A percentile compares a stretch with the other conserved stretches of the same genome.
These are phyloP conservation scores for Vicugna pacos DNA, from an alignment of 2,113 vertebrate genomes.

Conservation along the genomic window DNA sequence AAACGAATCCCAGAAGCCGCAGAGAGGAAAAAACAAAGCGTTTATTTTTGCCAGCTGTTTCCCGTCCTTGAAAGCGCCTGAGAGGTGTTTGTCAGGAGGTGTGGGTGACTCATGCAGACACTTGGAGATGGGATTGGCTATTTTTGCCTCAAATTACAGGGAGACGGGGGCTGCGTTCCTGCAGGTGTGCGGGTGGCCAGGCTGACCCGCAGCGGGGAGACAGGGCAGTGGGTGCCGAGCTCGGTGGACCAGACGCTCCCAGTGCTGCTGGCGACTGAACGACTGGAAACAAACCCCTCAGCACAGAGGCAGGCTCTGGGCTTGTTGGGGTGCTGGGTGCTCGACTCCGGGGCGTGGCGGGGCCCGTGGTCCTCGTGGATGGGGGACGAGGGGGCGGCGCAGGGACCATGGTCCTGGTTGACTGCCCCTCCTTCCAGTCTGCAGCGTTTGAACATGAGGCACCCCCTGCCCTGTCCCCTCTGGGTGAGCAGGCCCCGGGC, in stretches of 20 bases:
- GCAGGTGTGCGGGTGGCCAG: not conserved
- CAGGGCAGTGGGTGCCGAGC: not conserved
- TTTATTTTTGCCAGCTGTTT: conserved; percentile 51
- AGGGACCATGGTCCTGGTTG: not conserved
- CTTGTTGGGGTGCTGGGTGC: not conserved
- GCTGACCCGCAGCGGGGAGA: not conserved
- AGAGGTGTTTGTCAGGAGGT: conserved; percentile 49
- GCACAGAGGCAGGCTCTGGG: not conserved
- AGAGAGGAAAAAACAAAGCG: not conserved
- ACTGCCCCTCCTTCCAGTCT: not conserved
- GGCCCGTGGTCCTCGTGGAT: too few species aligned
- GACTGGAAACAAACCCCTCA: not conserved
- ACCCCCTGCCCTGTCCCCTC: not conserved
- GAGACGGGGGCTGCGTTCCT: not conserved
- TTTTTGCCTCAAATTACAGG: conserved; percentile 22
- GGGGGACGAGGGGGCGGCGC: too few species aligned
- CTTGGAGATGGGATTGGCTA: not conserved
- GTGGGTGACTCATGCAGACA: conserved; percentile 49
- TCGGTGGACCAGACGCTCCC: not conserved
- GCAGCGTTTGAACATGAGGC: not conserved
- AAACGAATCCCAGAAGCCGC: not conserved
- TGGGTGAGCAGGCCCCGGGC: not conserved
- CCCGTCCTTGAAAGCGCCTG: not conserved
- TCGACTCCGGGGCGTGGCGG: too few species aligned
- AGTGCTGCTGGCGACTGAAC: fast-evolving